phyloP scores from a whole-genome alignment of 2,888 invertebrate genomes.

The Cremastinae sp. region DNA sequence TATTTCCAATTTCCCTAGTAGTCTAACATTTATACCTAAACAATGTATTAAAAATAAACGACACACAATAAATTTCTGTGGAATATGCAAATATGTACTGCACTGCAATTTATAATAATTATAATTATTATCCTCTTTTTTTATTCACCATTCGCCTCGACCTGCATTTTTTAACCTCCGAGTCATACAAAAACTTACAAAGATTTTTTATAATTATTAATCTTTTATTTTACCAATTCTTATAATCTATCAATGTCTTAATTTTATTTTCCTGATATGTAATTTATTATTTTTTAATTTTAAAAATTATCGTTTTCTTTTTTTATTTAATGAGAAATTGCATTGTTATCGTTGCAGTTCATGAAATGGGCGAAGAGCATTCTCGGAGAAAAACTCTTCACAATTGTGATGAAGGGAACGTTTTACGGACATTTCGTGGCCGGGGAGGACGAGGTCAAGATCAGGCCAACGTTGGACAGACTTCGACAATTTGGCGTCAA shows the following conservation, averaged over 20 bases:
- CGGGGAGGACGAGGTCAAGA: conserved; percentile 94
- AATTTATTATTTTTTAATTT: no score
- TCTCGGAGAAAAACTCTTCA: conserved; percentile 91
- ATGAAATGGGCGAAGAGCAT: conserved; percentile 90
- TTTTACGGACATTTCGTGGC: conserved; percentile 99
- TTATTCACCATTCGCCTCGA: no score
- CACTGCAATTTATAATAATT: neutral
- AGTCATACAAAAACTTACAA: no score
- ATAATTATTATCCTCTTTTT: no score
- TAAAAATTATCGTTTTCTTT: conserved; percentile 7
- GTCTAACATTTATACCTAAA: conserved; percentile 34
- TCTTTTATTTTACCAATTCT: no score
- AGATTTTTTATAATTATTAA: no score
- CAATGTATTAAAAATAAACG: conserved; percentile 3
- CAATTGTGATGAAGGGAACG: conserved; percentile 92
- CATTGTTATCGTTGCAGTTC: conserved; percentile 86
- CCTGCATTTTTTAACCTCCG: no score
- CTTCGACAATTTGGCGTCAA: conserved; percentile 98
- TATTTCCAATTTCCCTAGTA: conserved; percentile 48
- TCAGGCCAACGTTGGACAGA: conserved; percentile 91
- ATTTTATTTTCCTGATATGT: no score
- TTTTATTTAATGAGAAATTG: no score
- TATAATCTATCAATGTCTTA: no score
- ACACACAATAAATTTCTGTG: neutral
- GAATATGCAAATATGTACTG: neutral